Evolutionary conservation across 1,140 invertebrate species (phyloP).

Genomic region (Helicoverpa armigera): DNA sequence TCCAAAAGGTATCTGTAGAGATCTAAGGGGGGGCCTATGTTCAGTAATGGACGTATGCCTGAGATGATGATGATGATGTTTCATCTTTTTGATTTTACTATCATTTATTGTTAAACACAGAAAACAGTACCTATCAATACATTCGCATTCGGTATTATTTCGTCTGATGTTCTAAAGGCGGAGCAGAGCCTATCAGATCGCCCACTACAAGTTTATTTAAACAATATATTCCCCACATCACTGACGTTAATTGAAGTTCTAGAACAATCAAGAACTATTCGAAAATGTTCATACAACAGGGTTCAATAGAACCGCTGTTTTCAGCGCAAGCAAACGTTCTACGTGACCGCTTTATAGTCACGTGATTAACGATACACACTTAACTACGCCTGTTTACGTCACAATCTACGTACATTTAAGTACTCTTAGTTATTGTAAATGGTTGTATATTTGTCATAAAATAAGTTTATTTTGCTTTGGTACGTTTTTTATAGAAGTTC

Average conservation of each 20-base stretch:
- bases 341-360: slow-evolving; percentile 21
- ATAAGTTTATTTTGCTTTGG: slow-evolving; percentile 56
- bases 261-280: slow-evolving; percentile 13
- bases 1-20: too few species aligned
- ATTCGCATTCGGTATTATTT: too few species aligned
- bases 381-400: slow-evolving; percentile 18
- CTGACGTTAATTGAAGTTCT: neutral
- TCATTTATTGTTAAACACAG: too few species aligned
- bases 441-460: slow-evolving; percentile 45
- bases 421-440: slow-evolving; percentile 37
- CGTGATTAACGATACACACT: slow-evolving; percentile 34
- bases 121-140: too few species aligned
- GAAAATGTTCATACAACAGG: neutral
- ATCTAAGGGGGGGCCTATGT: too few species aligned
- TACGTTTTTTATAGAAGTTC: slow-evolving; percentile 51
- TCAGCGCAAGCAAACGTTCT: slow-evolving; percentile 9
- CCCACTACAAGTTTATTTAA: too few species aligned
- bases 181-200: too few species aligned
- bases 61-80: too few species aligned
- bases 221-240: too few species aligned
- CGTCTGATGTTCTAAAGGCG: too few species aligned
- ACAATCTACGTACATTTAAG: slow-evolving; percentile 45
- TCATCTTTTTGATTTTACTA: too few species aligned
- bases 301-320: slow-evolving; percentile 24
- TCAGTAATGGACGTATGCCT: too few species aligned